Evolutionary conservation across 2,797 vertebrate species (phyloP), one percentile per base, ranked within the genome.

Genomic region (Kryptopterus vitreolus): DNA sequence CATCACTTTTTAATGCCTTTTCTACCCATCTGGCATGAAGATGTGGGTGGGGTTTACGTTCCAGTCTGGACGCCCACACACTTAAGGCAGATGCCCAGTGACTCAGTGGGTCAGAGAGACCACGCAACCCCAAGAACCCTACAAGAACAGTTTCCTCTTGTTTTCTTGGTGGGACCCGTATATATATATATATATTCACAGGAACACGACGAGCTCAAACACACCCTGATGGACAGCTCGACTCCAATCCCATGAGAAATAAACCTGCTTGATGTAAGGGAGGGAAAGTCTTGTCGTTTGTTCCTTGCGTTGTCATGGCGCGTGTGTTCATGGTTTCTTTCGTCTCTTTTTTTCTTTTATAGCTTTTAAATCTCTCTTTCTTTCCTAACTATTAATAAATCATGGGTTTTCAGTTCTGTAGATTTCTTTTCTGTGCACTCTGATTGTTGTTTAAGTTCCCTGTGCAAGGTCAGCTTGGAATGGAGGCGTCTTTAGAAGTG

Each of bases 41-140:
- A 59, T 13, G 68, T 78, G 38, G 76, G 77, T 78, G 65, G 74
- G 75, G 65, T 29, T 71, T 46, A n/a, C 22, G 53, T 38, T 74
- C 33, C 11, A 68, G 72, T 52, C 16, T 22, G 20, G 26, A 53
- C n/a, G 11, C 48, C 75, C 12, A 77, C 53, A 11, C 24, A 11
- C 12, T 35, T 12, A 11, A 63, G 35, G 15, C 20, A 38, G 58
- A 77, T 58, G 26, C 57, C 43, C 4, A 69, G 58, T 43, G 35
- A 70, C 43, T 46, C 70, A 18, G 33, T 43, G 29, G 15, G 68
- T 61, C 48, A 66, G 33, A 11, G 35, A 78, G 69, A 24, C 38
- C 52, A 43, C 0, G 16, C 52, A 52, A 50, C 43, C n/a, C 26
- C 16, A 58, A n/a, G 53, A 73, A 58, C 71, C 31, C 13, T 58